Evolutionary conservation across 2,888 invertebrate species (phyloP).

Genomic region (Pollenia angustigena): DNA sequence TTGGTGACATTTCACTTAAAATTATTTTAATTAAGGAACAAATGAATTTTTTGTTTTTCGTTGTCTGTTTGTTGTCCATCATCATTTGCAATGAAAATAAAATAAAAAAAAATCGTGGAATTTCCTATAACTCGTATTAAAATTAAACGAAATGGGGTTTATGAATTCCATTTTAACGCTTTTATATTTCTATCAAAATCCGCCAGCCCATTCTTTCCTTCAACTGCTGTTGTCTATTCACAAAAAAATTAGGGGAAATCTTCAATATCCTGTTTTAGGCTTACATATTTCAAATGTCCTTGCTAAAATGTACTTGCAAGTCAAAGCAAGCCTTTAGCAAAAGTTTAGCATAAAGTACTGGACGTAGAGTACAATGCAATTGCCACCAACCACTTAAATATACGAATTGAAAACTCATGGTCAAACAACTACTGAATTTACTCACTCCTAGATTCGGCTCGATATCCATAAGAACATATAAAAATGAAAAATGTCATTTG

Average conservation of each 20-base stretch:
- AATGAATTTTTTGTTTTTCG: background rate
- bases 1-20: slow-evolving; percentile 14
- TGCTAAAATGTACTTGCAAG: background rate
- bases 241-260: slow-evolving; percentile 55
- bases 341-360: background rate
- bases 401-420: slow-evolving; percentile 32
- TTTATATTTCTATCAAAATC: background rate
- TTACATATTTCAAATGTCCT: slow-evolving; percentile 27
- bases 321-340: background rate
- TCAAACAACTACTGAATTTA: slow-evolving; percentile 9
- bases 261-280: slow-evolving; percentile 56
- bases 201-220: background rate
- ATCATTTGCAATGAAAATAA: background rate
- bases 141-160: background rate
- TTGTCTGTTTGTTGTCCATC: slow-evolving; percentile 17
- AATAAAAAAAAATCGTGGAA: slow-evolving; percentile 10
- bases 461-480: slow-evolving; percentile 36
- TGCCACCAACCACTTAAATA: slow-evolving; percentile 52
- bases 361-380: slow-evolving; percentile 37
- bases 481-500: slow-evolving; percentile 70
- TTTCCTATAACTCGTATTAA: slow-evolving; percentile 4
- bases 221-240: background rate
- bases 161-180: background rate
- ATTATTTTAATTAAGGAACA: slow-evolving; percentile 24
- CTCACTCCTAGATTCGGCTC: slow-evolving; percentile 33